Evolutionary conservation across 1,140 invertebrate genomes (phyloP).

Genomic region (Theocolax elegans): DNA sequence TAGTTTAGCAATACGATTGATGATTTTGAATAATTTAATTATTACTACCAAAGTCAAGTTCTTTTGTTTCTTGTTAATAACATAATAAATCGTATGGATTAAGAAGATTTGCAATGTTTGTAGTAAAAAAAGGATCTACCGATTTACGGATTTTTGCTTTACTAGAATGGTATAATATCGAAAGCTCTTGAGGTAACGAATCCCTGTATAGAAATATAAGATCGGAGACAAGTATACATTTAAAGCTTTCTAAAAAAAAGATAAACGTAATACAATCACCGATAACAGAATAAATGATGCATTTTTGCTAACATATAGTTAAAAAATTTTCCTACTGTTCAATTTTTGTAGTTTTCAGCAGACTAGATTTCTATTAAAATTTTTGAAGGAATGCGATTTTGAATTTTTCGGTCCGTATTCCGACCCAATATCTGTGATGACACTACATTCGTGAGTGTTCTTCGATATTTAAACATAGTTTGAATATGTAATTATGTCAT

Average conservation of each 20-base stretch:
- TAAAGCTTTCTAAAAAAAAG: conserved; percentile 9
- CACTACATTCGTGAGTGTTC: conserved; percentile 12
- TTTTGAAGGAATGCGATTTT: conserved; percentile 17
- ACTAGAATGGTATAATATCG: too few species aligned
- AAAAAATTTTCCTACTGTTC: conserved; percentile 16
- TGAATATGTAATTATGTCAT: conserved; percentile 6
- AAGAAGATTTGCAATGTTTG: neutral
- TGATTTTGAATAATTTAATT: neutral
- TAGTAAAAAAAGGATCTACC: conserved; percentile 1
- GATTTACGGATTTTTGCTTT: too few species aligned
- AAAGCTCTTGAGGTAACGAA: neutral
- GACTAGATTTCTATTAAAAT: conserved; percentile 15
- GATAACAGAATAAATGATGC: neutral
- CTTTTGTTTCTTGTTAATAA: too few species aligned
- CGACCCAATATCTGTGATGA: conserved; percentile 26
- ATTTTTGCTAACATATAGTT: conserved; percentile 1
- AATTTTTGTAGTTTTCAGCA: conserved; percentile 11
- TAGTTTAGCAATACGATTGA: neutral
- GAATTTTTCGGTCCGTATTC: conserved; percentile 18
- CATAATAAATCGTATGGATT: too few species aligned
- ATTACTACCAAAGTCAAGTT: too few species aligned
- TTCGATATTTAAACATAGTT: conserved; percentile 20
- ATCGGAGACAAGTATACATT: neutral
- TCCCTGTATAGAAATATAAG: neutral
- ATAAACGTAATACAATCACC: neutral